phyloP scores from a whole-genome alignment of 1,140 invertebrate species.

The Drosophila navojoa region DNA sequence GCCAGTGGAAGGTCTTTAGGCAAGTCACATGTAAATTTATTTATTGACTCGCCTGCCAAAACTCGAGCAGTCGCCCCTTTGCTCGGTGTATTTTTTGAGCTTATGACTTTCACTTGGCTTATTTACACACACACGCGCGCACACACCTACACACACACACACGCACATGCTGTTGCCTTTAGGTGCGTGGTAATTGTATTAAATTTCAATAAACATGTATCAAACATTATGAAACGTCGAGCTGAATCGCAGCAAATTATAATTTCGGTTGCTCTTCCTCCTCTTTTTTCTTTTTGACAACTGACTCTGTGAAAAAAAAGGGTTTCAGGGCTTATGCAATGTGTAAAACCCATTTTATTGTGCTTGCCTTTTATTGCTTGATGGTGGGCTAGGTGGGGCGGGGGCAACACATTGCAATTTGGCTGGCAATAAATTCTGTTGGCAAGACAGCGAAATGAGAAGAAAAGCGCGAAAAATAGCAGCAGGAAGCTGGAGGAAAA shows the following conservation, averaged over 20 bases:
- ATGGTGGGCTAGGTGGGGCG: too few relatives aligned
- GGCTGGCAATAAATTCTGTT: constrained; percentile 69
- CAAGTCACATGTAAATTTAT: constrained; percentile 63
- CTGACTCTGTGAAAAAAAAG: background rate
- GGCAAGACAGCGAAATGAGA: constrained; percentile 65
- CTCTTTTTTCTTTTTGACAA: too few relatives aligned
- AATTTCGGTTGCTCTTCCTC: background rate
- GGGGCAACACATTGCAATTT: constrained; percentile 58
- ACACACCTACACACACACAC: constrained; percentile 2
- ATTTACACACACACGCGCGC: constrained; percentile 36
- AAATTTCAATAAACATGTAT: constrained; percentile 72
- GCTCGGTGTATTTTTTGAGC: constrained; percentile 43
- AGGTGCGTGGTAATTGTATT: constrained; percentile 71
- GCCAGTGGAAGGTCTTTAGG: background rate
- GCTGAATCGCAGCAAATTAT: constrained; percentile 10
- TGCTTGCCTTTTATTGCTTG: background rate
- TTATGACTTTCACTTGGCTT: constrained; percentile 59
- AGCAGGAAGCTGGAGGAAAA: constrained; percentile 18
- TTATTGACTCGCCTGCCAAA: constrained; percentile 74
- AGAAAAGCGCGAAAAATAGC: constrained; percentile 43
- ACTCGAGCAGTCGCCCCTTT: constrained; percentile 16
- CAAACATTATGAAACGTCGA: constrained; percentile 54
- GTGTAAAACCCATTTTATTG: constrained; percentile 22
- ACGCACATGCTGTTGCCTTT: background rate
- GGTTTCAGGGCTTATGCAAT: constrained; percentile 25